Conservation (phyloP, 2,888 invertebrate genomes). For the Cordilura impudica region DNA sequence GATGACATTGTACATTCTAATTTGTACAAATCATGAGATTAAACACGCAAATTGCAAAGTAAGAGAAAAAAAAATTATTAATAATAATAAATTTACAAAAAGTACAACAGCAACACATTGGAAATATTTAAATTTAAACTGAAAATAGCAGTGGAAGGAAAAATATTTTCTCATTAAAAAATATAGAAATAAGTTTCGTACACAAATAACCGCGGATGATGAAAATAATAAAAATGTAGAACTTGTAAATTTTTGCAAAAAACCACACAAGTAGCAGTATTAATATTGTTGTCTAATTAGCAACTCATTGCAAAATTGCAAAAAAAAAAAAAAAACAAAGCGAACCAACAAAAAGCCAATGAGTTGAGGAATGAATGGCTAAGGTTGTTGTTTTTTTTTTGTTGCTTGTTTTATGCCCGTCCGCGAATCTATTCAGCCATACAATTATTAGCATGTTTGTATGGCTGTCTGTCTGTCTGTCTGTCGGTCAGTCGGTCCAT, state of each 20-base stretch:
- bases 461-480: background rate
- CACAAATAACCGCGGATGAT: background rate
- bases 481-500: background rate
- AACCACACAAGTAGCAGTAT: slow-evolving; percentile 50
- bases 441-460: slow-evolving; percentile 12
- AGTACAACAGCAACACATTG: slow-evolving; percentile 15
- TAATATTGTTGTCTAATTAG: slow-evolving; percentile 51
- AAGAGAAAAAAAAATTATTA: background rate
- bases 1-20: slow-evolving; percentile 60
- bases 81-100: background rate
- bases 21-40: slow-evolving; percentile 61
- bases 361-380: background rate
- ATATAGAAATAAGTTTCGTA: background rate
- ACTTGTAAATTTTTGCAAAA: slow-evolving; percentile 5
- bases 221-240: background rate
- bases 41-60: slow-evolving; percentile 53
- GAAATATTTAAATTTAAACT: slow-evolving; percentile 1
- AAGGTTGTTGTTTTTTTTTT: slow-evolving; percentile 20
- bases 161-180: slow-evolving; percentile 7
- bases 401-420: slow-evolving; percentile 14
- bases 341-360: background rate
- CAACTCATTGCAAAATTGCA: slow-evolving; percentile 60
- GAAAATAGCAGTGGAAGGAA: slow-evolving; percentile 6
- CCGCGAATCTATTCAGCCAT: slow-evolving; percentile 39
- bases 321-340: slow-evolving; percentile 15